These are phyloP conservation scores for Felis chaus DNA, from an alignment of 2,113 vertebrate genomes.

Conservation along the genomic window DNA sequence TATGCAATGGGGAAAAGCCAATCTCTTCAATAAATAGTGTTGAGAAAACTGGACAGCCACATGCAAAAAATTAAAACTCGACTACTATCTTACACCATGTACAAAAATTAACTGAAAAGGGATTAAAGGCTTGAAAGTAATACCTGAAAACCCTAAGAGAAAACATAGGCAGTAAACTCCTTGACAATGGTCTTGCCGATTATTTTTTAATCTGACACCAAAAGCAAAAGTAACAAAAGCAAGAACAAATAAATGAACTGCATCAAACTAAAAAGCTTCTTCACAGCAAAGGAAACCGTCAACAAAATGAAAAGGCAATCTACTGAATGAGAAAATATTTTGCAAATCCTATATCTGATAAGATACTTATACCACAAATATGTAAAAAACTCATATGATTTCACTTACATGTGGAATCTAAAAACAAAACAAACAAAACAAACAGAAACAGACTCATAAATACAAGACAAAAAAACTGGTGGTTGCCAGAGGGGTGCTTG, in stretches of 20 bases:
- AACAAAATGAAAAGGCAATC: neutral
- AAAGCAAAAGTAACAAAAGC: neutral
- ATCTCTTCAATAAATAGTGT: neutral
- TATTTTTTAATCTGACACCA: neutral
- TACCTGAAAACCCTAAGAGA: neutral
- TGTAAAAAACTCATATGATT: neutral
- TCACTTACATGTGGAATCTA: neutral
- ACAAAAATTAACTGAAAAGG: neutral
- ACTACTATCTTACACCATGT: neutral
- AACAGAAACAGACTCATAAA: neutral
- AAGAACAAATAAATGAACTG: neutral
- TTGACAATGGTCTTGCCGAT: neutral
- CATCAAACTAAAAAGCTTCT: neutral
- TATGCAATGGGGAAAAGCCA: neutral
- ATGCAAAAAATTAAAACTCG: neutral
- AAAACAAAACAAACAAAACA: neutral
- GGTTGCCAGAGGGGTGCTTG: neutral
- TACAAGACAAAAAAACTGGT: neutral
- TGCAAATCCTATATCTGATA: neutral
- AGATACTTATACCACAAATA: neutral
- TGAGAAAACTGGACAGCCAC: neutral
- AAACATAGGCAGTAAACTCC: neutral
- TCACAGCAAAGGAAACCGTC: neutral
- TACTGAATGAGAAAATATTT: neutral
- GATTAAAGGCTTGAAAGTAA: neutral